Conservation (phyloP, 1,140 invertebrate genomes). For the Saccostrea glomerata region DNA sequence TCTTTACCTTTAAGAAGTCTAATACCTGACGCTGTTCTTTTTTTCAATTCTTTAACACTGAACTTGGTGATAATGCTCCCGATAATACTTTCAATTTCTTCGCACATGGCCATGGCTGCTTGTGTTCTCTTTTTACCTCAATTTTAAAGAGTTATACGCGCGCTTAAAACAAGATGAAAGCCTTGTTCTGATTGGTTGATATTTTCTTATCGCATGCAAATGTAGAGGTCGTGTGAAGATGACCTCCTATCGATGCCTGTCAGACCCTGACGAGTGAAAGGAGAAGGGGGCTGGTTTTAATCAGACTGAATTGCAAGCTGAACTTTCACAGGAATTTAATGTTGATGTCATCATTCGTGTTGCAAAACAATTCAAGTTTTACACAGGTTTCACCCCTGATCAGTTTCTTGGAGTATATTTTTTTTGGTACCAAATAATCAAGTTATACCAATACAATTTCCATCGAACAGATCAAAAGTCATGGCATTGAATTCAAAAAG, state of each 20-base stretch:
- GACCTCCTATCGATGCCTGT: background rate
- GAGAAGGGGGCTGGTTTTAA: too few species aligned
- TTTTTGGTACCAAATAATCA: too few species aligned
- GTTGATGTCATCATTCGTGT: too few species aligned
- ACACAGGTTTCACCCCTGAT: too few species aligned
- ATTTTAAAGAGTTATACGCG: background rate
- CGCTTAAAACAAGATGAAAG: background rate
- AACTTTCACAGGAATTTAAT: too few species aligned
- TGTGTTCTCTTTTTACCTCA: background rate
- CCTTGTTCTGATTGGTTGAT: background rate
- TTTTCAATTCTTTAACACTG: background rate
- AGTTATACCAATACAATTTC: too few species aligned
- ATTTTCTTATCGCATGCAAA: background rate
- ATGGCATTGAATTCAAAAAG: too few species aligned
- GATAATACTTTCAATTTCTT: background rate
- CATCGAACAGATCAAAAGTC: too few species aligned
- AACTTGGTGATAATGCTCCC: background rate
- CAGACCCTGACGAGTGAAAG: background rate
- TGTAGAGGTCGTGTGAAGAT: constrained; percentile 2
- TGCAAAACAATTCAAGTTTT: too few species aligned
- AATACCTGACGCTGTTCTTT: background rate
- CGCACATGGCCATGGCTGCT: background rate
- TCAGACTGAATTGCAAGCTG: too few species aligned
- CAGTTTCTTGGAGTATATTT: too few species aligned
- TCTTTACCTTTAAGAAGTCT: background rate